Percentiles rank a stretch among this genome's conserved stretches.
Conservation (phyloP, 2,113 vertebrate species). For the Phodopus roborovskii region DNA sequence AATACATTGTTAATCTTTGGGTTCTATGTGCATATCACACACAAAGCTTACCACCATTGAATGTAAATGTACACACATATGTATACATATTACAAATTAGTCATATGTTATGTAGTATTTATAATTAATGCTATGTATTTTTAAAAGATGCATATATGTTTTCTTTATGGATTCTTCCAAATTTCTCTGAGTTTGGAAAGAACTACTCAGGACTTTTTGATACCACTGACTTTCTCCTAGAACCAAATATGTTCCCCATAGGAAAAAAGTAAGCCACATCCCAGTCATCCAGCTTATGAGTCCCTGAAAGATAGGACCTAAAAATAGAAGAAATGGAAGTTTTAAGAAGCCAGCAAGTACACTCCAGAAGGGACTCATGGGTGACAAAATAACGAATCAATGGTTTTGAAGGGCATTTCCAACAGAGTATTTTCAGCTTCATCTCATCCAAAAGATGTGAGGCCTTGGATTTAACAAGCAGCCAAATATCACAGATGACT, state of each 20-base stretch:
- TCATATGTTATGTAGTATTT: not conserved
- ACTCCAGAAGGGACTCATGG: not conserved
- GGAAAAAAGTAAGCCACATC: not conserved
- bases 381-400: slow-evolving; percentile 40
- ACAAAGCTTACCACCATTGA: not conserved
- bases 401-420: slow-evolving; percentile 10
- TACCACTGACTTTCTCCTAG: not conserved
- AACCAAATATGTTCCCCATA: not conserved
- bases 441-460: slow-evolving; percentile 5
- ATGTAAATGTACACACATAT: not conserved
- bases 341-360: not conserved
- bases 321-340: not conserved
- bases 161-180: not conserved
- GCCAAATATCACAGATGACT: slow-evolving; percentile 58
- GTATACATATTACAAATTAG: not conserved
- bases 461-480: not conserved
- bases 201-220: not conserved
- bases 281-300: not conserved
- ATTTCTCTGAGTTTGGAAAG: slow-evolving; percentile 17
- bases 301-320: not conserved
- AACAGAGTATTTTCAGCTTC: slow-evolving; percentile 36
- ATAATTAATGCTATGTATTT: not conserved
- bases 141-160: not conserved
- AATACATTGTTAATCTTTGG: not conserved
- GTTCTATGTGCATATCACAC: not conserved